Evolutionary conservation across 2,888 invertebrate genomes (phyloP), one percentile per base, ranked within the genome.

Genomic region (Hoplodrina blanda): DNA sequence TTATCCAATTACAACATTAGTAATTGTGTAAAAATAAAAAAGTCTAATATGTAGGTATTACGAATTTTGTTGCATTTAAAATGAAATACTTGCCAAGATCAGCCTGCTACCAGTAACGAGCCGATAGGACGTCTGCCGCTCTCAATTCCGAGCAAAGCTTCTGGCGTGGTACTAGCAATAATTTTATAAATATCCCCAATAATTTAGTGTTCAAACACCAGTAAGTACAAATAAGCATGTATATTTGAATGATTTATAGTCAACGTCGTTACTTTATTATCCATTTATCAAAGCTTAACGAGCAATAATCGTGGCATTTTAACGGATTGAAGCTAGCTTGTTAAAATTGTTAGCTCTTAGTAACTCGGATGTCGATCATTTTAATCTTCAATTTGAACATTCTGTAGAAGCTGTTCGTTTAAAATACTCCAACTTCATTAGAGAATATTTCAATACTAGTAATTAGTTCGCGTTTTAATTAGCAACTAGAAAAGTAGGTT

Each of bases 281-380:
- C 91, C 91, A 94, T 93, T 91, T 91, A 92, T 94, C 92, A 94
- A 91, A 88, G 88, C 89, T 91, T 93, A 92, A 92, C 91, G 91
- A 90, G 90, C 91, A 88, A 90, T 93, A 92, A 92, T 92, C 88
- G 89, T 87, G 88, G 88, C 90, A 85, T 90, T 90, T 89, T 87
- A 89, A 86, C 88, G 86, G 81, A 88, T 89, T 88, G 85, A 83
- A 89, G 87, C 85, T 85, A 82, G 90, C 90, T 92, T 90, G 89
- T 90, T 90, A 90, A 91, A 90, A 90, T 90, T 86, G 88, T 89
- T 91, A 87, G 86, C 89, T 86, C 85, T 83, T 73, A 69, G 74
- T 73, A 54, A 86, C 82, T 86, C 84, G 80, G 84, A 84, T 84
- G 84, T 82, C 82, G 84, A 85, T 86, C 76, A 86, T 84, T 88